Base-by-base conservation (phyloP, 2,797 vertebrate species). In the Vireo griseus region DNA sequence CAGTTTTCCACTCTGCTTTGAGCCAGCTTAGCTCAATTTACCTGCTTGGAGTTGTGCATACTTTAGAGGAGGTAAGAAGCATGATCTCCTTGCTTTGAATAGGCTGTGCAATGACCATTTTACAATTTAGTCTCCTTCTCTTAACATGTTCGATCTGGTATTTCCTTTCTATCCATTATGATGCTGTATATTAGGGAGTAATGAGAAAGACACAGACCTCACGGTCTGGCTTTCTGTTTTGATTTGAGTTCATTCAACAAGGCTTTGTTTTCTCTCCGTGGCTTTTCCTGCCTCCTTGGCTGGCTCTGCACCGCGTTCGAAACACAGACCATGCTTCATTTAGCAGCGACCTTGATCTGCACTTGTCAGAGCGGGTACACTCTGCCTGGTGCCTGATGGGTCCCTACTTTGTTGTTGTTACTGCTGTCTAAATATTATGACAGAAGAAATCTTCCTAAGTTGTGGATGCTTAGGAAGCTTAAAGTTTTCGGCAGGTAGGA, bases 291-390 rank as follows among this genome's bases (percentile, higher is more conserved):
- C 22, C 68, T 71, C 57, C 66, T 47, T 58, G 61, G n/a, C 48
- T 31, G 59, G 18, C 51, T 92, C 45, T 69, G 52, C 31, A 16
- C 44, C 0, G 0, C 0, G 0, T 73, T 91, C 0, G 0, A 62
- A 92, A 25, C 51, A 58, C 2, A 59, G 51, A 39, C 33, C 37
- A 48, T 4, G 51, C 81, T 50, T 91, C 75, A 57, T 57, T 95
- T 86, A 86, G 63, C 87, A 61, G 13, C 0, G 7, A 40, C 50
- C 65, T 82, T 94, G 81, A 82, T 75, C 61, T 67, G 39, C 26
- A 25, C 19, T 28, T 61, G 44, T 62, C 78, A 71, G 72, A 83
- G 25, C 0, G 0, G 72, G 16, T 45, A 65, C 37, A 35, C 26
- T 39, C 11, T 16, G 35, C 45, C 75, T 80, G 39, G 10, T 72